phyloP scores from a whole-genome alignment of 2,888 invertebrate species.

The Pseudococcus viburni region DNA sequence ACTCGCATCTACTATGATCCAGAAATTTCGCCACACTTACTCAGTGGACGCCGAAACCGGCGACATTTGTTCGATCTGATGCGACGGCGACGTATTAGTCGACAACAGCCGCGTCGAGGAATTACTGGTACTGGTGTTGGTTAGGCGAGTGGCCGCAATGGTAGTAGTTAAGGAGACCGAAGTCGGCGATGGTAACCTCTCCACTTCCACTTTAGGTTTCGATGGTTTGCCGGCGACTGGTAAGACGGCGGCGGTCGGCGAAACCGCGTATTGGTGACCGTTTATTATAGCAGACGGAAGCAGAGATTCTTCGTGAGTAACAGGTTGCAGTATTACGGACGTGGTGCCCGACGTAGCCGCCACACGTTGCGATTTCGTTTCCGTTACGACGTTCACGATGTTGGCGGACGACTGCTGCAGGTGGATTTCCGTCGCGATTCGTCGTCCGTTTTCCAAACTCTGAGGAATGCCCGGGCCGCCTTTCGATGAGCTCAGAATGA shows the following conservation, averaged over 20 bases:
- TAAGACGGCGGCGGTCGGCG: slow-evolving; percentile 33
- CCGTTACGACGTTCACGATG: slow-evolving; percentile 28
- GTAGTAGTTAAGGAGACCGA: slow-evolving; percentile 68
- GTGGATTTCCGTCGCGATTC: background rate
- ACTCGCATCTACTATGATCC: background rate
- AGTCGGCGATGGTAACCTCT: slow-evolving; percentile 71
- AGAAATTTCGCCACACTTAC: slow-evolving; percentile 66
- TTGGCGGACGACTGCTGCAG: background rate
- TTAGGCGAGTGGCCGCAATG: slow-evolving; percentile 25
- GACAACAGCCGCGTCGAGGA: slow-evolving; percentile 29
- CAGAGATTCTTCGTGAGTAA: slow-evolving; percentile 65
- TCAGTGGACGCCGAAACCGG: slow-evolving; percentile 67
- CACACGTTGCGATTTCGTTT: slow-evolving; percentile 21
- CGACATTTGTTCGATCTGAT: slow-evolving; percentile 54
- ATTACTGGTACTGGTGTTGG: slow-evolving; percentile 67
- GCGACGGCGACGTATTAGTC: background rate
- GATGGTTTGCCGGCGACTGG: slow-evolving; percentile 87
- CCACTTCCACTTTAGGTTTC: slow-evolving; percentile 85
- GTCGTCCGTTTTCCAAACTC: background rate
- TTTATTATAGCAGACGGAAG: slow-evolving; percentile 58
- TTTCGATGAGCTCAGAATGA: slow-evolving; percentile 23
- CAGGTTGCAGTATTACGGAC: slow-evolving; percentile 60
- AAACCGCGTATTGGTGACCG: slow-evolving; percentile 57
- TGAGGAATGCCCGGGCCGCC: background rate
- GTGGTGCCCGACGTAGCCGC: slow-evolving; percentile 46